Evolutionary conservation across 2,888 invertebrate genomes (phyloP).

Genomic region (Dryococelus australis): DNA sequence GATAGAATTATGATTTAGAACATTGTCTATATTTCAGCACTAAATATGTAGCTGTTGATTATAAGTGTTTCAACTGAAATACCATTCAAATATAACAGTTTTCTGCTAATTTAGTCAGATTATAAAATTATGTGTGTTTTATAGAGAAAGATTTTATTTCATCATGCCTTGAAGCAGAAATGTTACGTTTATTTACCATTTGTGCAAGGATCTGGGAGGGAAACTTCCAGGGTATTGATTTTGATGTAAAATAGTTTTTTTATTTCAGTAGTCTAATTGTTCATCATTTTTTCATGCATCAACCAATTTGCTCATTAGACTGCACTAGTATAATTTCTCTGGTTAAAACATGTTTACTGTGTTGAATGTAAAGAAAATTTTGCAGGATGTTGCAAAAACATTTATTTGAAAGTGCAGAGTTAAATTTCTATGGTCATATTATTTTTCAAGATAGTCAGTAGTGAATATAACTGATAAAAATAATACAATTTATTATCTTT

Average conservation of each 20-base stretch:
- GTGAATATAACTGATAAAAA: no score
- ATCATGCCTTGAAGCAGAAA: background rate
- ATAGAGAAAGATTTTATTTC: background rate
- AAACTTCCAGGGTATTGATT: background rate
- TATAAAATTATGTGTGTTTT: background rate
- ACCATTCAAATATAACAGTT: background rate
- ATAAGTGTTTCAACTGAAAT: background rate
- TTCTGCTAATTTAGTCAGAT: background rate
- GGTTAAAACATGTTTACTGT: background rate
- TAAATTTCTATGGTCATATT: no score
- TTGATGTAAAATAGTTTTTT: background rate
- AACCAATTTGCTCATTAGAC: no score
- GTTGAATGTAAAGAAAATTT: background rate
- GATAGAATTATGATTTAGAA: conserved; percentile 8
- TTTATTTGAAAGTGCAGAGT: no score
- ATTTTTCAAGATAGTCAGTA: no score
- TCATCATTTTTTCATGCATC: background rate
- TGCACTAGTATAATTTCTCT: background rate
- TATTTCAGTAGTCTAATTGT: background rate
- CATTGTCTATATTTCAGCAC: background rate
- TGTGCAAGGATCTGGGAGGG: background rate
- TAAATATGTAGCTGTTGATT: background rate
- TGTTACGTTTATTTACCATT: background rate
- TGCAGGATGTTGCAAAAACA: background rate
- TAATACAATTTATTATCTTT: background rate